Evolutionary conservation across 92 coral and sea anemone genomes (phyloP), one percentile per base, ranked within the genome.

Genomic region (Bergia sp.): DNA sequence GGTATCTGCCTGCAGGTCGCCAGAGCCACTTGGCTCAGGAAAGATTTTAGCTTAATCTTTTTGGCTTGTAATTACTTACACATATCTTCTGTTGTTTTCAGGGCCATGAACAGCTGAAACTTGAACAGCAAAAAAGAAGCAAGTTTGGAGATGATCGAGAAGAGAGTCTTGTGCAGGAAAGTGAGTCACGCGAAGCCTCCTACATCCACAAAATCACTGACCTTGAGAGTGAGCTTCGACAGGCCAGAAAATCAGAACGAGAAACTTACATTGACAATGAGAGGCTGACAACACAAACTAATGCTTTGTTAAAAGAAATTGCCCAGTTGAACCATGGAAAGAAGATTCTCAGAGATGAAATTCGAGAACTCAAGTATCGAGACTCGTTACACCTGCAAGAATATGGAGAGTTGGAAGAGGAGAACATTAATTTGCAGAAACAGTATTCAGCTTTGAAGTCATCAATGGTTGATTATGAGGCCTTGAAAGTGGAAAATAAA

Each of bases 141-240:
- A 91, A 94, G 79, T 97, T 97, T 90, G 99, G 99, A 41, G 99
- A 97, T 90, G 99, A 94, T 49, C 90, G 98, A 10, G 97, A 97
- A 61, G 99, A 97, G 41, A 94, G 94, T 53, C 90, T 97, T 8
- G 99, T 97, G 61, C 91, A 95, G 61, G 99, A 97, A 76, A 97
- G 99, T 49, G 99, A 97, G 80, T 91, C 98, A n/a, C 93, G 99
- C 18, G 99, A 97, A 81, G 99, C 99, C 4, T 80, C 90, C 47
- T 94, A 90, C 71, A 93, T 97, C 58, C 95, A 92, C 89, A 97
- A 96, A 80, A 97, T 97, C 65, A 86, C 98, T 29, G 99, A 97
- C 81, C 93, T 97, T 55, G 99, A 96, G 84, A 94, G 93, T 73
- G 99, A 97, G 11, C 84, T 97, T 29, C 93, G 96, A 10, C 94